Conservation (phyloP, 2,888 invertebrate genomes). For the Caenorhabditis doughertyi region DNA sequence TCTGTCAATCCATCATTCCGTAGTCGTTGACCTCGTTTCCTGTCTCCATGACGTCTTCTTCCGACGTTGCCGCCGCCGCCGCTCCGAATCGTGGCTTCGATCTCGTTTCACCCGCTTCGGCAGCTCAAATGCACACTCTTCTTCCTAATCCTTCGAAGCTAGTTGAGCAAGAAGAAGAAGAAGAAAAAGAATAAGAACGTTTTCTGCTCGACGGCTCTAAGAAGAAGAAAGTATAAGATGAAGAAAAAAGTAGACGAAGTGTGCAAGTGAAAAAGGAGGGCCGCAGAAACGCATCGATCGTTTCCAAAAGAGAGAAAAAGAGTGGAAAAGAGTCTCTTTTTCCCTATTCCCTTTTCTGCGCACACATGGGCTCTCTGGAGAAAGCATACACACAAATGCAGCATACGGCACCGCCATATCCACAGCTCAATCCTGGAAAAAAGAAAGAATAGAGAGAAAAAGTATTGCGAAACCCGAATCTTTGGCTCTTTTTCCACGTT, state of each 20-base stretch:
- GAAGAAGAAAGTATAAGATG: constrained; percentile 47
- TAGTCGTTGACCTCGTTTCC: constrained; percentile 60
- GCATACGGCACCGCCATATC: constrained; percentile 27
- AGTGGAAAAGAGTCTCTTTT: background rate
- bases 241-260: constrained; percentile 40
- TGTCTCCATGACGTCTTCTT: constrained; percentile 59
- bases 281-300: constrained; percentile 58
- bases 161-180: constrained; percentile 39
- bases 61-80: constrained; percentile 30
- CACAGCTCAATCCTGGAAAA: constrained; percentile 48
- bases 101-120: constrained; percentile 13
- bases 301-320: constrained; percentile 39
- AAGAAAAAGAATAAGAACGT: constrained; percentile 51
- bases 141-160: constrained; percentile 49
- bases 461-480: constrained; percentile 56
- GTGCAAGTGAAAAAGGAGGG: constrained; percentile 27
- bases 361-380: constrained; percentile 43
- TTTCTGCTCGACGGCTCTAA: constrained; percentile 49
- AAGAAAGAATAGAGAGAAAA: constrained; percentile 6
- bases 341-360: constrained; percentile 1
- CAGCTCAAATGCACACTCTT: constrained; percentile 48
- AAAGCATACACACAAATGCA: constrained; percentile 34
- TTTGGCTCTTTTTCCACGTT: constrained; percentile 22
- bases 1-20: constrained; percentile 54
- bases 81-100: constrained; percentile 44